phyloP scores from a whole-genome alignment of 2,113 vertebrate genomes.

The Syngnathus scovelli region DNA sequence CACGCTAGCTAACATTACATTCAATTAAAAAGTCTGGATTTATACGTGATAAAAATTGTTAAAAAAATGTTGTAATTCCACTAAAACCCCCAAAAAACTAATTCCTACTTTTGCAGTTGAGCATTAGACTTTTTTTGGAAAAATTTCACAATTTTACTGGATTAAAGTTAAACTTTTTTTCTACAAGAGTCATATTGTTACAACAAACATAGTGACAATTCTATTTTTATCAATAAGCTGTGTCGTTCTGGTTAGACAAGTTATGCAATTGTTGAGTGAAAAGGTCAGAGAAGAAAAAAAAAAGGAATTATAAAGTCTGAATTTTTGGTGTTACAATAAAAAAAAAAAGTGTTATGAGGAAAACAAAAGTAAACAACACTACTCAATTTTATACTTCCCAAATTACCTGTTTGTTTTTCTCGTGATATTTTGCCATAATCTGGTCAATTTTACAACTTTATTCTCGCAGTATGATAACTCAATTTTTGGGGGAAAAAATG shows the following conservation, averaged over 20 bases:
- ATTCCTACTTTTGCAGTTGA: neutral
- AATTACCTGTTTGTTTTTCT: neutral
- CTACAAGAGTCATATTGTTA: too few species aligned
- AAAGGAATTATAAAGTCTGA: too few species aligned
- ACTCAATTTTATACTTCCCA: neutral
- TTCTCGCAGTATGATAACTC: neutral
- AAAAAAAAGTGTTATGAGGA: neutral
- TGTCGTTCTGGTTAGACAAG: too few species aligned
- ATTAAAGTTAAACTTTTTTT: neutral
- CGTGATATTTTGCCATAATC: neutral
- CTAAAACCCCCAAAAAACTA: neutral
- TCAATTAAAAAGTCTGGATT: neutral
- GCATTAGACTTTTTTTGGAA: neutral
- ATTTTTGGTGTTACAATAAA: neutral
- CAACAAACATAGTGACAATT: too few species aligned
- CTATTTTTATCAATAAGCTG: too few species aligned
- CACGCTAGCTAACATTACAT: slow-evolving; percentile 8
- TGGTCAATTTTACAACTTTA: neutral
- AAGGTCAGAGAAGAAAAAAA: too few species aligned
- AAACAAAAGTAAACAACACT: neutral
- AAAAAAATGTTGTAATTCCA: neutral
- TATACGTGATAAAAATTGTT: neutral
- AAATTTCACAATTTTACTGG: neutral
- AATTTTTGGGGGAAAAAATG: too few species aligned
- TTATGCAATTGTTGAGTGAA: too few species aligned